Evolutionary conservation across 1,140 invertebrate species (phyloP).

Genomic region (Anagrus nilaparvatae): DNA sequence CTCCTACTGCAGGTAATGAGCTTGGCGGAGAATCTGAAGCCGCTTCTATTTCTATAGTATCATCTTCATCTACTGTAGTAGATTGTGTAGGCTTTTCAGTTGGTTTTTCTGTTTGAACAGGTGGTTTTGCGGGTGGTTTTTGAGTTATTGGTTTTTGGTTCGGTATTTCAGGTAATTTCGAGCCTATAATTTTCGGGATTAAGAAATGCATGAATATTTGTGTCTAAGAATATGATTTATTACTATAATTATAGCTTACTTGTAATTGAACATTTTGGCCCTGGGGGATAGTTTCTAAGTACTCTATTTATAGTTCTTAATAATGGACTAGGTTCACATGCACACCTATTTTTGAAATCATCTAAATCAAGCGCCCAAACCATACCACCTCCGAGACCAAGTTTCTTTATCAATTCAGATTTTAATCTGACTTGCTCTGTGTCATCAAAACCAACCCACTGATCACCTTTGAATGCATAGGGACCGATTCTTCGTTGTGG

Average conservation of each 20-base stretch:
- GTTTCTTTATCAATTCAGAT: slow-evolving; percentile 60
- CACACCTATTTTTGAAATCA: slow-evolving; percentile 68
- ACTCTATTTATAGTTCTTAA: slow-evolving; percentile 68
- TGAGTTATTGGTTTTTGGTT: neutral
- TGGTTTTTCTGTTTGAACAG: slow-evolving; percentile 8
- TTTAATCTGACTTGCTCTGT: slow-evolving; percentile 47
- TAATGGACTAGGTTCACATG: slow-evolving; percentile 69
- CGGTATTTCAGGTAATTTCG: too few species aligned
- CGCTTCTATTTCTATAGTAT: slow-evolving; percentile 29
- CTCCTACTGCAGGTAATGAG: slow-evolving; percentile 18
- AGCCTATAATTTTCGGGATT: neutral
- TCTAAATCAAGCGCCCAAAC: slow-evolving; percentile 84
- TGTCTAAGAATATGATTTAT: slow-evolving; percentile 17
- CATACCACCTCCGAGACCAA: slow-evolving; percentile 74
- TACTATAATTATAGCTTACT: slow-evolving; percentile 21
- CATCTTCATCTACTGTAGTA: slow-evolving; percentile 25
- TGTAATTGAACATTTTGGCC: slow-evolving; percentile 30
- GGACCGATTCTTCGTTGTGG: slow-evolving; percentile 46
- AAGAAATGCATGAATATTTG: neutral
- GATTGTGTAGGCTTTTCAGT: slow-evolving; percentile 23
- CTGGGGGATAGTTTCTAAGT: slow-evolving; percentile 49
- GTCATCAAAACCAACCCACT: slow-evolving; percentile 61
- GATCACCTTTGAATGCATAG: slow-evolving; percentile 50
- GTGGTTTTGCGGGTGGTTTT: neutral
- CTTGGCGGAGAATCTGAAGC: slow-evolving; percentile 16